These are phyloP conservation scores for Phataginus tetradactyla DNA, from an alignment of 2,797 vertebrate genomes.

Conservation along the genomic window DNA sequence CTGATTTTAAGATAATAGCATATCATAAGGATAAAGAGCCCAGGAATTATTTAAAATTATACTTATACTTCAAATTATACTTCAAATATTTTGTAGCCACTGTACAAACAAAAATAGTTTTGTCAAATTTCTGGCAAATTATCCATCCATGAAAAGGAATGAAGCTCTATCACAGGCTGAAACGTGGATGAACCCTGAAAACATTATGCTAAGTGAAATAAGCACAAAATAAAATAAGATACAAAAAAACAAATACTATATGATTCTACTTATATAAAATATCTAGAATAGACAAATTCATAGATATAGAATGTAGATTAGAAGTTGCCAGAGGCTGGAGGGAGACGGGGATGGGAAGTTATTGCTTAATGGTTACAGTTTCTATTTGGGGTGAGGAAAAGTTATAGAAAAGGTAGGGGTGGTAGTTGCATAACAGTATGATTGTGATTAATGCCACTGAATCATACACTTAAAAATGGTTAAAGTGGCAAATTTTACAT, in stretches of 20 bases:
- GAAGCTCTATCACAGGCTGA: background rate
- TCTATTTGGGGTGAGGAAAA: background rate
- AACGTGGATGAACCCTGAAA: background rate
- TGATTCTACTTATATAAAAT: background rate
- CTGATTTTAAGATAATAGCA: background rate
- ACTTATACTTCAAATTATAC: constrained; percentile 4
- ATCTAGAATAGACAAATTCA: background rate
- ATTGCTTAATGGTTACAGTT: background rate
- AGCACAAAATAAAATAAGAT: background rate
- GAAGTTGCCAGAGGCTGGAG: background rate
- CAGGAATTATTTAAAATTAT: background rate
- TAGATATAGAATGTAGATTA: background rate
- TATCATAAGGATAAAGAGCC: background rate
- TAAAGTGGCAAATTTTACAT: background rate
- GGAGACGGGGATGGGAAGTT: background rate
- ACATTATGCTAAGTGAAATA: background rate
- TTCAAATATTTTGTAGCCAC: constrained; percentile 33
- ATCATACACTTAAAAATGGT: background rate
- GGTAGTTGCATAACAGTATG: background rate
- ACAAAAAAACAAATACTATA: background rate
- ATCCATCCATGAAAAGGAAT: constrained; percentile 2
- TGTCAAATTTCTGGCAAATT: constrained; percentile 26
- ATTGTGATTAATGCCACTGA: background rate
- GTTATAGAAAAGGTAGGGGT: background rate
- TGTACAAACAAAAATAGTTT: constrained; percentile 3